Evolutionary conservation across 1,140 invertebrate species (phyloP), one percentile per base, ranked within the genome.

Genomic region (Drosophila ambigua): DNA sequence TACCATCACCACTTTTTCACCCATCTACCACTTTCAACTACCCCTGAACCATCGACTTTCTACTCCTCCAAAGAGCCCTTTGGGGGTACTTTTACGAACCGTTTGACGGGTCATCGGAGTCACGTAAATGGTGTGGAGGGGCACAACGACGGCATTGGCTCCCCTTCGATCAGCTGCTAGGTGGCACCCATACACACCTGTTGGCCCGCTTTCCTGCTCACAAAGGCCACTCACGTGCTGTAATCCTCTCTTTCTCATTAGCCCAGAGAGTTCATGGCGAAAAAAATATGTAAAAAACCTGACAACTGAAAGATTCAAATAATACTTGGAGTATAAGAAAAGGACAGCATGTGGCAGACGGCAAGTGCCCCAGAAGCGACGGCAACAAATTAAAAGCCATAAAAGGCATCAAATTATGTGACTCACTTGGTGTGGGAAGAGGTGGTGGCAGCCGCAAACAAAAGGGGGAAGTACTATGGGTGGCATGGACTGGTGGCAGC

Each of bases 331-430:
- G 11, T 6, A 23, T 0, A 49, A 69, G 44, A 41, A 69, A 64
- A 57, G 23, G 11, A 13, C 8, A 24, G 28, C 9, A 48, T 48
- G 31, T 55, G 66, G 65, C 77, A 81, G 57, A 39, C 55, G 61
- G 53, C 68, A 61, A 72, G 31, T 26, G 60, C 54, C 62, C 58
- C 54, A 65, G 52, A 59, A 58, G 74, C 73, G 68, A 62, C 72
- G 54, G 62, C 83, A 85, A 85, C 83, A 85, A 85, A 85, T 87
- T 87, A 85, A 85, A 88, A 79, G 71, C 82, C 82, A 85, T 85
- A 82, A 85, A 85, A 87, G 83, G 63, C 82, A 85, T 85, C 78
- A 85, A 85, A 85, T 85, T 88, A 85, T 87, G 82, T 87, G 82
- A 75, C 82, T 78, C 83, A 75, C 66, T 64, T 43, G 57, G 76